Evolutionary conservation across 2,888 invertebrate genomes (phyloP).

Genomic region (Cheilosia pagana): DNA sequence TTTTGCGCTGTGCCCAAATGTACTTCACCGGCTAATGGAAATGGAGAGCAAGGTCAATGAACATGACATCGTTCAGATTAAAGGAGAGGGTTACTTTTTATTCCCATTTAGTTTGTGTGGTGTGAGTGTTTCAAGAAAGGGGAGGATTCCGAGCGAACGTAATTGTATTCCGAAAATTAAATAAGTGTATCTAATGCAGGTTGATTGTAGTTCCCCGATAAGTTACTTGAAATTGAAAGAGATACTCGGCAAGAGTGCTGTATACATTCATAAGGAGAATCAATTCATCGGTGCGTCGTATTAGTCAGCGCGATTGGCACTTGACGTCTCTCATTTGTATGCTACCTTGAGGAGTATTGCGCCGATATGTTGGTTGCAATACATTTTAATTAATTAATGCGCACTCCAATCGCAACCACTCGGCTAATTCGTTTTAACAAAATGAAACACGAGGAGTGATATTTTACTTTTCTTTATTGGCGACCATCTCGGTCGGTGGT

Average conservation of each 20-base stretch:
- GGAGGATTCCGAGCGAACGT: neutral
- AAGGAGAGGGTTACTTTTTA: slow-evolving; percentile 8
- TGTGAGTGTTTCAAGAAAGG: neutral
- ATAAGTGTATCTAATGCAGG: slow-evolving; percentile 5
- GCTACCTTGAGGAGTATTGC: too few species aligned
- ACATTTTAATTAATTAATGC: too few species aligned
- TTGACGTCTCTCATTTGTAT: too few species aligned
- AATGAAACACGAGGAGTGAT: too few species aligned
- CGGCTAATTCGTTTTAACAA: too few species aligned
- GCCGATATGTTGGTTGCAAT: too few species aligned
- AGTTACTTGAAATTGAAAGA: neutral
- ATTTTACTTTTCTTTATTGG: too few species aligned
- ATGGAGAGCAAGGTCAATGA: slow-evolving; percentile 27
- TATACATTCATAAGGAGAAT: neutral
- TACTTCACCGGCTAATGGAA: slow-evolving; percentile 29
- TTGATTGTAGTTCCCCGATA: slow-evolving; percentile 11
- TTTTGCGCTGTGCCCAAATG: slow-evolving; percentile 24
- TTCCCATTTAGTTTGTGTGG: neutral
- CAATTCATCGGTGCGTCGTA: too few species aligned
- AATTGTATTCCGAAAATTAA: neutral
- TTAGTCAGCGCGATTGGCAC: too few species aligned
- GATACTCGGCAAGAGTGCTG: neutral
- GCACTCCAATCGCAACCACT: too few species aligned
- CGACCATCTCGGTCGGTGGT: too few species aligned
- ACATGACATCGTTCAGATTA: slow-evolving; percentile 10